phyloP scores from a whole-genome alignment of 53 echinoderm and acorn worm species.

The Arbacia lixula region DNA sequence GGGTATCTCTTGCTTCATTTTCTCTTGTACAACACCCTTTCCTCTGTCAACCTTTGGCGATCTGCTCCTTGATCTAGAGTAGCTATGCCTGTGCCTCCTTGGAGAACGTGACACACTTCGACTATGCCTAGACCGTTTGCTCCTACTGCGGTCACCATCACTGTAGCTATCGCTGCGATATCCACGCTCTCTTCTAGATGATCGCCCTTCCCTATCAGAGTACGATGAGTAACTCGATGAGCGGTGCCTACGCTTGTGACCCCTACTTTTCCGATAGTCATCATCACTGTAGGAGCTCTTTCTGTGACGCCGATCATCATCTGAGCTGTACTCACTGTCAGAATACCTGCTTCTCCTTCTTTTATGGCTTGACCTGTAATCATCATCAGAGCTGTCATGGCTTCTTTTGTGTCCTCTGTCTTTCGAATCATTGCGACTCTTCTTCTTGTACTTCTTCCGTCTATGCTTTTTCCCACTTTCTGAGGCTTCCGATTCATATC shows the following conservation, averaged over 20 bases:
- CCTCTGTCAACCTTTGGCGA: conserved; percentile 64
- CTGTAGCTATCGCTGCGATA: conserved; percentile 67
- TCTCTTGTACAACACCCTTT: conserved; percentile 61
- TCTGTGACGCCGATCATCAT: conserved; percentile 70
- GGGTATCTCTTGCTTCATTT: conserved; percentile 61
- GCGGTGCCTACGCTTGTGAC: conserved; percentile 47
- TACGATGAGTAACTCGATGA: conserved; percentile 66
- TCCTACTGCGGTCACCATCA: conserved; percentile 56
- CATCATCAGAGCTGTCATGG: conserved; percentile 72
- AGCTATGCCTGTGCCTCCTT: conserved; percentile 70
- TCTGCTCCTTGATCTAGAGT: conserved; percentile 80
- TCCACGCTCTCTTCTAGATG: conserved; percentile 58
- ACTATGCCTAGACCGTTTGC: conserved; percentile 70
- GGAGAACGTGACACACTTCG: conserved; percentile 73
- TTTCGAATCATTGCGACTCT: conserved; percentile 28
- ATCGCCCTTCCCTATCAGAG: conserved; percentile 63
- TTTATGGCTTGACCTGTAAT: conserved; percentile 54
- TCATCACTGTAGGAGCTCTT: conserved; percentile 81
- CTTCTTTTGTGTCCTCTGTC: conserved; percentile 43
- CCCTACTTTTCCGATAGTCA: conserved; percentile 36
- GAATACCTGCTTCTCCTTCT: conserved; percentile 69
- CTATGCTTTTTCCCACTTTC: conserved; percentile 55
- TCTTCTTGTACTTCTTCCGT: conserved; percentile 55
- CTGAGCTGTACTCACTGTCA: conserved; percentile 81
- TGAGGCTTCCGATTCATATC: conserved; percentile 34